phyloP scores from a whole-genome alignment of 1,140 invertebrate species.

The Holotrichia oblita region DNA sequence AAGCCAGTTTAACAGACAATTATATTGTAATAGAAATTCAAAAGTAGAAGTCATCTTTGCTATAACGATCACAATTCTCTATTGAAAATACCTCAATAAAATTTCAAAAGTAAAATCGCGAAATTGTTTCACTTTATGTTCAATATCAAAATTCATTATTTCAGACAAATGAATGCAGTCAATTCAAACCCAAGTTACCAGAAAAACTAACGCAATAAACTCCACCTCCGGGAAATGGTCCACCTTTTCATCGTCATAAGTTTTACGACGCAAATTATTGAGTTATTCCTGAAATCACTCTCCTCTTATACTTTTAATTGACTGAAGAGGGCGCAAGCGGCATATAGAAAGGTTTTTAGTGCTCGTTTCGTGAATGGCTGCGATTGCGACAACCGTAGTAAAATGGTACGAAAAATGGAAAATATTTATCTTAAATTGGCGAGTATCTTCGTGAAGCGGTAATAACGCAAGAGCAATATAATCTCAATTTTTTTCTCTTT shows the following conservation, averaged over 20 bases:
- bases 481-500: conserved; percentile 32
- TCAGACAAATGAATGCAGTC: background rate
- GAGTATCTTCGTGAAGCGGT: background rate
- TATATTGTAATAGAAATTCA: background rate
- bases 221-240: background rate
- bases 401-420: conserved; percentile 11
- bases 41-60: background rate
- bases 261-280: conserved; percentile 18
- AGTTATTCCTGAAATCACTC: conserved; percentile 2
- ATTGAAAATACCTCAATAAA: no score
- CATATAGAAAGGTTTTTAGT: conserved; percentile 7
- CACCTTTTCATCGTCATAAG: background rate
- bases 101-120: background rate
- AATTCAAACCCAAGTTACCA: no score
- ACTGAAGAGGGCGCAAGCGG: background rate
- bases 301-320: background rate
- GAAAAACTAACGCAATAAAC: background rate
- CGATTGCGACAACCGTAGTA: background rate
- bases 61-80: background rate
- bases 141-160: background rate
- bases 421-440: conserved; percentile 14
- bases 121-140: background rate
- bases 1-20: no score
- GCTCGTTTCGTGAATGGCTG: background rate
- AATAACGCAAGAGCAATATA: conserved; percentile 25